Base-by-base conservation (phyloP, 92 coral and sea anemone genomes). In the Epizoanthus scotinus region DNA sequence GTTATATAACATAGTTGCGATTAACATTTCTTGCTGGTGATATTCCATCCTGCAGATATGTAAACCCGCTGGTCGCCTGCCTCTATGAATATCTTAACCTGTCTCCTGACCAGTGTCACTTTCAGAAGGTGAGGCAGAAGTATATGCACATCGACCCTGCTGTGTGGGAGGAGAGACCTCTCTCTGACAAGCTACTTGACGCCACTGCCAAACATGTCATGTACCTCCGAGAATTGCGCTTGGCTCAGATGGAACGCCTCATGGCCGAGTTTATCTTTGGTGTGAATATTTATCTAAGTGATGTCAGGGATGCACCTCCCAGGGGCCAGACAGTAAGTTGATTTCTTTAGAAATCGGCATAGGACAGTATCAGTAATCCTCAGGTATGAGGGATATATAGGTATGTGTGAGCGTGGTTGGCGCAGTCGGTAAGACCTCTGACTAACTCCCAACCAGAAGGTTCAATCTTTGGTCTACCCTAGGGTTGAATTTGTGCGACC, bases 191-290 rank as follows among this genome's bases (percentile, higher is more conserved):
- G 60, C 87, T 96, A 58, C 50, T 86, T 17, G 95, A 96, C 61
- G 93, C 93, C 20, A 90, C 94, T 17, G 98, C 96, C 13, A 94
- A 94, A 91, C 93, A 78, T 42, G 99, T 95, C 77, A 93, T 95
- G 99, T 95, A 95, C 60, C 94, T 95, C 56, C 86, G 99, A 19
- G 99, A 95, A 70, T 82, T 95, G 19, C 99, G 99, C 0, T 85
- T 93, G 56, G 95, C 92, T 26, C 99, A 95, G 78, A 95, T 95
- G 99, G 99, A 93, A 53, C 91, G 98, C 0, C 81, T 95, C 47
- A 87, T 95, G 94, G 99, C 91, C 7, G 99, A 95, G 77, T 95
- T 91, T 77, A 81, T 95, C 17, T 87, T 66, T 61, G 99, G 99
- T 4, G 99, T 95, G 0, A 84, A 95, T 52, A 91, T 95, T 63